Percentiles rank a stretch among this genome's conserved stretches.
These are phyloP conservation scores for Bilobella aurantiaca DNA, from an alignment of 1,140 invertebrate species.

Conservation along the genomic window DNA sequence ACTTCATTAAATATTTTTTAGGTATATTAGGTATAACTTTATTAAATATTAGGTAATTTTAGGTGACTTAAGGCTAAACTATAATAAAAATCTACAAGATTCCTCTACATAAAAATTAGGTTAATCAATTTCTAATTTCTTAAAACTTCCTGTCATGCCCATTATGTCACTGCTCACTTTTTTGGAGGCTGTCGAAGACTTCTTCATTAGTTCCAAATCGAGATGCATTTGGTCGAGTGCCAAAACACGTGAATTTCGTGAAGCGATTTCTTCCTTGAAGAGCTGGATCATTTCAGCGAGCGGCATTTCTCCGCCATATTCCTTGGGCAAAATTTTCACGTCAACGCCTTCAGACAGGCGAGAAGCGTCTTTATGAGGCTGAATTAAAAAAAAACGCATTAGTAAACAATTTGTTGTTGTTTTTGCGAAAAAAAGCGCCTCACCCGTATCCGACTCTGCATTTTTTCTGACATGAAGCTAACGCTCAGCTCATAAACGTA, in stretches of 20 bases:
- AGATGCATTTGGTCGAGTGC: conserved; percentile 38
- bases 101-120: too few relatives aligned
- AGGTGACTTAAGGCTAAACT: too few relatives aligned
- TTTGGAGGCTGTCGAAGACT: conserved; percentile 39
- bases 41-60: too few relatives aligned
- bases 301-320: conserved; percentile 67
- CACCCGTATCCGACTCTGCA: conserved; percentile 57
- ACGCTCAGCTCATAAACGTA: conserved; percentile 70
- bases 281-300: conserved; percentile 65
- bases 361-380: conserved; percentile 54
- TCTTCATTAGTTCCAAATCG: conserved; percentile 33
- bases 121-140: conserved; percentile 65
- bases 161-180: conserved; percentile 49
- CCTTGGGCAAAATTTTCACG: conserved; percentile 57
- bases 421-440: too few relatives aligned
- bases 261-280: conserved; percentile 37
- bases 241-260: conserved; percentile 30
- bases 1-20: too few relatives aligned
- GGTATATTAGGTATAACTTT: too few relatives aligned
- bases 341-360: conserved; percentile 51
- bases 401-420: too few relatives aligned
- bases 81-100: too few relatives aligned
- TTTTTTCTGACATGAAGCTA: conserved; percentile 68
- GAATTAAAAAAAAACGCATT: too few relatives aligned
- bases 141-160: conserved; percentile 62